These are phyloP conservation scores for Euzetes globulus DNA, from an alignment of 2,888 invertebrate species.

Conservation along the genomic window DNA sequence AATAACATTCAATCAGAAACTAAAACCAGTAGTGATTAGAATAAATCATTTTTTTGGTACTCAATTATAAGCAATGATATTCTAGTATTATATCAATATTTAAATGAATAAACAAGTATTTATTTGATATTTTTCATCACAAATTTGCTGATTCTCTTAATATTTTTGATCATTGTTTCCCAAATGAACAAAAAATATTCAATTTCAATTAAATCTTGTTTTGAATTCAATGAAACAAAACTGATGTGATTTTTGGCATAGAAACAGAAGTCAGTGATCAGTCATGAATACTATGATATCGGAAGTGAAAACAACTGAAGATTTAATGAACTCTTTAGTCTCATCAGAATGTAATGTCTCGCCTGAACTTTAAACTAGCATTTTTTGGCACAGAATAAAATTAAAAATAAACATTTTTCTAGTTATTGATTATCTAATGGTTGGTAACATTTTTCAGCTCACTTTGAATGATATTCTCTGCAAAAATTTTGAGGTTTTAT, in stretches of 20 bases:
- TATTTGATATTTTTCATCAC: too few relatives aligned
- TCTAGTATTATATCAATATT: too few relatives aligned
- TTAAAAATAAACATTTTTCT: not conserved
- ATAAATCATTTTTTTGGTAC: not conserved
- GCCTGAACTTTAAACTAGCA: not conserved
- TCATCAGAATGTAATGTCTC: not conserved
- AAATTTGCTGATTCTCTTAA: too few relatives aligned
- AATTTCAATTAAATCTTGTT: not conserved
- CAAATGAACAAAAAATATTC: too few relatives aligned
- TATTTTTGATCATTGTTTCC: too few relatives aligned
- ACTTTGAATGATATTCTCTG: too few relatives aligned
- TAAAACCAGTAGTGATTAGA: not conserved
- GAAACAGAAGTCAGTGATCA: not conserved
- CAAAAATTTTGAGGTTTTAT: too few relatives aligned
- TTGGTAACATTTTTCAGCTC: not conserved
- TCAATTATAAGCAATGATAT: too few relatives aligned
- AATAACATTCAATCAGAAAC: not conserved
- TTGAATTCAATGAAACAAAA: not conserved
- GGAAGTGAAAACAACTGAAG: not conserved
- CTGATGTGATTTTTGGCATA: not conserved
- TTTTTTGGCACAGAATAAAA: slow-evolving; percentile 1
- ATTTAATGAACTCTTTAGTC: slow-evolving; percentile 3
- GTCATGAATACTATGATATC: not conserved
- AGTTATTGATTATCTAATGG: not conserved
- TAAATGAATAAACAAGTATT: too few relatives aligned